phyloP scores from a whole-genome alignment of 2,888 invertebrate species.

The Agelastica alni region DNA sequence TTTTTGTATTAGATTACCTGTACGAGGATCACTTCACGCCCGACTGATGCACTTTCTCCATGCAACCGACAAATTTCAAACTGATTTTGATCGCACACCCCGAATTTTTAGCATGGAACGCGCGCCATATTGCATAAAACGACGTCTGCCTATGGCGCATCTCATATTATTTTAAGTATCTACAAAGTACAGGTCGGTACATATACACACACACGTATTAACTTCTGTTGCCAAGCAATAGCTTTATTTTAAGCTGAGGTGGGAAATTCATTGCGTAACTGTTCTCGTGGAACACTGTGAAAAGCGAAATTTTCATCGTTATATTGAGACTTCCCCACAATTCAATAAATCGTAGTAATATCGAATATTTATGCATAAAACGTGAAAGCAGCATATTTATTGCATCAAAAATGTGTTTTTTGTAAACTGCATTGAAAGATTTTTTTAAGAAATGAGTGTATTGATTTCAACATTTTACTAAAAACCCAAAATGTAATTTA shows the following conservation, averaged over 20 bases:
- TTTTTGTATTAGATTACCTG: conserved; percentile 14
- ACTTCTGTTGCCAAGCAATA: conserved; percentile 23
- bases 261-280: conserved; percentile 10
- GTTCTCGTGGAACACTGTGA: conserved; percentile 7
- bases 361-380: too few relatives aligned
- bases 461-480: too few relatives aligned
- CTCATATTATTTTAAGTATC: conserved; percentile 20
- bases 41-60: background rate
- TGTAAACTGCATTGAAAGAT: too few relatives aligned
- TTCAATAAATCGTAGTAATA: too few relatives aligned
- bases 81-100: background rate
- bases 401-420: too few relatives aligned
- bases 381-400: too few relatives aligned
- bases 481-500: too few relatives aligned
- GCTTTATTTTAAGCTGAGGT: conserved; percentile 13
- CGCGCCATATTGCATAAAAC: conserved; percentile 21
- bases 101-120: conserved; percentile 3
- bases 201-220: conserved; percentile 17
- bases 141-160: conserved; percentile 20
- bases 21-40: background rate
- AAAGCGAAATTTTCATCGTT: too few relatives aligned
- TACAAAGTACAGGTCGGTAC: conserved; percentile 23
- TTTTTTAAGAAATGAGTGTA: too few relatives aligned
- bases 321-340: too few relatives aligned
- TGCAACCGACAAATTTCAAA: background rate